phyloP scores from a whole-genome alignment of 2,888 invertebrate species.

The Drosophila dives region DNA sequence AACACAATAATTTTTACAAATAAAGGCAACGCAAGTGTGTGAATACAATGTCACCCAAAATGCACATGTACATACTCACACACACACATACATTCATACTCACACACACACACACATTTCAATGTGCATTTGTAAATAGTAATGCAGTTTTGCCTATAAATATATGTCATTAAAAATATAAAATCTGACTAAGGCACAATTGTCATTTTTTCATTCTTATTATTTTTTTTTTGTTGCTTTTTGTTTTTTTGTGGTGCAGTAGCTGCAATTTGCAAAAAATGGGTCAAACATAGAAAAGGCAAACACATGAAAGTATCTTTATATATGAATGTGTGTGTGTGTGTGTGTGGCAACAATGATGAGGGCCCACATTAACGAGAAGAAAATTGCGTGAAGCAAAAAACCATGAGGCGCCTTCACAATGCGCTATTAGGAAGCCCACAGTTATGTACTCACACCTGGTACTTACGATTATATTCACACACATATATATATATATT shows the following conservation, averaged over 20 bases:
- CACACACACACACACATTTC: neutral
- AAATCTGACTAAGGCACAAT: conserved; percentile 22
- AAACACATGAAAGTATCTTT: conserved; percentile 23
- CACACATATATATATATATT: neutral
- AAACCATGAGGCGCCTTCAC: conserved; percentile 41
- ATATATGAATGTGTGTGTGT: neutral
- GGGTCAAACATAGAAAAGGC: conserved; percentile 61
- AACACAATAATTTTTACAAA: conserved; percentile 19
- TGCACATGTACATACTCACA: conserved; percentile 9
- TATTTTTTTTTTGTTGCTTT: neutral
- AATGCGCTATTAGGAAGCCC: conserved; percentile 45
- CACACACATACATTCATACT: neutral
- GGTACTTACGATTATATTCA: conserved; percentile 8
- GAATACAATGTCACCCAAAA: conserved; percentile 38
- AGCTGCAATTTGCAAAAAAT: conserved; percentile 45
- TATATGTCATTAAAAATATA: conserved; percentile 19
- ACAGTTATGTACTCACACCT: conserved; percentile 28
- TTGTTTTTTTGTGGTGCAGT: conserved; percentile 8
- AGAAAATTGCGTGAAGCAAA: conserved; percentile 24
- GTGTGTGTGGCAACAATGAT: conserved; percentile 31
- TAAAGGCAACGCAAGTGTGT: conserved; percentile 1
- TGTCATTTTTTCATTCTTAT: conserved; percentile 16
- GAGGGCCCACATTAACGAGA: conserved; percentile 50
- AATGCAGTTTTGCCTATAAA: conserved; percentile 13
- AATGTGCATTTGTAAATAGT: neutral